Evolutionary conservation across 53 echinoderm and acorn worm species (phyloP).

Genomic region (Echinarachnius parma): DNA sequence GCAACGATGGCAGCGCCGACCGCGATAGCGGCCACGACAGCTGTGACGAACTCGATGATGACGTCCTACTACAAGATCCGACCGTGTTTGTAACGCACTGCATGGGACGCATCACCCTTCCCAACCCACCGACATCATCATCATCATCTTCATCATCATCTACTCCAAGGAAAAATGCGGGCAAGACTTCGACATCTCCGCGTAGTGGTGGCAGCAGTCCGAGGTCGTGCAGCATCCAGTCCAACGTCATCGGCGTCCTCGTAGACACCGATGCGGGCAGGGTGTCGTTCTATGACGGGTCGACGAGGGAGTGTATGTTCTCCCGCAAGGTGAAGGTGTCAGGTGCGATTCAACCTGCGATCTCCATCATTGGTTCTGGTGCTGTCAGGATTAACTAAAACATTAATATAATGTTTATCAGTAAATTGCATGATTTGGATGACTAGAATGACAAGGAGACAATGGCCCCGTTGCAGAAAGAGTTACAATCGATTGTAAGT

Average conservation of each 20-base stretch:
- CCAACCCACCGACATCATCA: slow-evolving; percentile 29
- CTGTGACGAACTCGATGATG: slow-evolving; percentile 79
- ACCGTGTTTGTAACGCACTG: slow-evolving; percentile 68
- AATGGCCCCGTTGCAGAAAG: no score
- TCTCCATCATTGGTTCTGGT: slow-evolving; percentile 69
- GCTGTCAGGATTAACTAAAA: slow-evolving; percentile 37
- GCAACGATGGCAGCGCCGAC: slow-evolving; percentile 61
- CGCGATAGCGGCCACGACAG: slow-evolving; percentile 98
- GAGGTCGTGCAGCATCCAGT: slow-evolving; percentile 37
- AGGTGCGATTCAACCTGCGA: slow-evolving; percentile 56
- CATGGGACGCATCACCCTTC: slow-evolving; percentile 56
- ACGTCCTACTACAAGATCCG: slow-evolving; percentile 54
- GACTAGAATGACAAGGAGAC: no score
- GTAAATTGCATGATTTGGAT: no score
- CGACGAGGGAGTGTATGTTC: slow-evolving; percentile 54
- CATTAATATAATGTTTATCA: no score
- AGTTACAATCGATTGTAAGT: no score
- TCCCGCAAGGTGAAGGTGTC: slow-evolving; percentile 41
- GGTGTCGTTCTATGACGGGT: slow-evolving; percentile 62
- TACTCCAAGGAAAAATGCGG: slow-evolving; percentile 19
- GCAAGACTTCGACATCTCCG: slow-evolving; percentile 3
- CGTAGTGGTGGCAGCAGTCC: no score
- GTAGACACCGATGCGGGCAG: slow-evolving; percentile 59
- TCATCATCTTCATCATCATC: no score
- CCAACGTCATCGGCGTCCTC: slow-evolving; percentile 62